Percentiles rank a stretch among this genome's conserved stretches.
Conservation (phyloP, 2,797 vertebrate genomes). For the Labeo calbasu region DNA sequence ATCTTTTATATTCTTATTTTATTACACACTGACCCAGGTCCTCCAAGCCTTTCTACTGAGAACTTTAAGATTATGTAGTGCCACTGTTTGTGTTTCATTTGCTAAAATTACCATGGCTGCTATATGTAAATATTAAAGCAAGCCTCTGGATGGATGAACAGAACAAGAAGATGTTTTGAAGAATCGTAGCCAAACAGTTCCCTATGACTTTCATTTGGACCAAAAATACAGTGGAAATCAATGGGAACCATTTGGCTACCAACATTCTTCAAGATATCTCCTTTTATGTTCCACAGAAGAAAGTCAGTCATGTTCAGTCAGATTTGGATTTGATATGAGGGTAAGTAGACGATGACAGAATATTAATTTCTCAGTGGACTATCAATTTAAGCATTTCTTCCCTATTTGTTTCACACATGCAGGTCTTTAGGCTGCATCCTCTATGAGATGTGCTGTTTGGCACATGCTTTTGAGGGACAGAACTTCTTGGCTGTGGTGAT, state of each 20-base stretch:
- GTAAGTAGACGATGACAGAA: not conserved
- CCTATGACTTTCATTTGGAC: not conserved
- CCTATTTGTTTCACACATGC: constrained; percentile 45
- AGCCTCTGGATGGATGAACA: not conserved
- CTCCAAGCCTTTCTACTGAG: not conserved
- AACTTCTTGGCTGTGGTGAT: constrained; percentile 83
- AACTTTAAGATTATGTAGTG: not conserved
- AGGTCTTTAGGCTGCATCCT: constrained; percentile 88
- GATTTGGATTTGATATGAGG: not conserved
- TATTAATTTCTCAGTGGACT: not conserved
- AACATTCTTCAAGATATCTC: not conserved
- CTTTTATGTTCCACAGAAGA: not conserved
- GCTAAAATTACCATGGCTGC: not conserved
- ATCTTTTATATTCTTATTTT: not conserved
- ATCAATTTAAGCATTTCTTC: not conserved
- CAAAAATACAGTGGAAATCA: not conserved
- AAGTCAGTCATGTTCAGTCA: not conserved
- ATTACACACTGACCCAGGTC: not conserved
- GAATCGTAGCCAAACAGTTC: not conserved
- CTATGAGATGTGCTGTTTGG: constrained; percentile 86
- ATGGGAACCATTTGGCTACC: not conserved
- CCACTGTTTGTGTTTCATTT: not conserved
- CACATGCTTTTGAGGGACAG: constrained; percentile 82
- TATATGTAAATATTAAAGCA: not conserved
- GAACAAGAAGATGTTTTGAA: not conserved